These are phyloP conservation scores for Nothocercus nigrocapillus DNA, from an alignment of 2,113 vertebrate genomes.

Conservation along the genomic window DNA sequence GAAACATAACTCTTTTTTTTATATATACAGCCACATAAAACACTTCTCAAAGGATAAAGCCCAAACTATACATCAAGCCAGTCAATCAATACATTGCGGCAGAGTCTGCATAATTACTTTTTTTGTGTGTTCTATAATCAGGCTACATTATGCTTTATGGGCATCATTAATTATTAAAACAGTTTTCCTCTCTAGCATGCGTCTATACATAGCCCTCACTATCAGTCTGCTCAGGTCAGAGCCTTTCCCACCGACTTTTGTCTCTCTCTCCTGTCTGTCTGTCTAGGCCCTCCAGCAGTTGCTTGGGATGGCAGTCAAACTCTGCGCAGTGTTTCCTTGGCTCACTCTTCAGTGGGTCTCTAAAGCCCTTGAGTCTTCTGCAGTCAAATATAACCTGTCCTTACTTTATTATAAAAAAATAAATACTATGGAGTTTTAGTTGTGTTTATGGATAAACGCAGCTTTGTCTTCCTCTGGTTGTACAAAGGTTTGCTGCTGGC, in stretches of 20 bases:
- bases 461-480: constrained; percentile 20
- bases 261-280: not conserved
- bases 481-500: constrained; percentile 25
- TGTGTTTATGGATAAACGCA: constrained; percentile 12
- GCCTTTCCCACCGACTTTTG: not conserved
- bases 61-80: not conserved
- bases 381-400: constrained; percentile 27
- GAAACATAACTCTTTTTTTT: not conserved
- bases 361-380: constrained; percentile 24
- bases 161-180: constrained; percentile 61
- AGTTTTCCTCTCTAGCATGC: constrained; percentile 25
- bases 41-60: not conserved
- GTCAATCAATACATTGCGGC: constrained; percentile 4
- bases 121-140: not conserved
- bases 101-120: constrained; percentile 24
- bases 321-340: not conserved
- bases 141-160: not conserved
- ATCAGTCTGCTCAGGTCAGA: not conserved
- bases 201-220: constrained; percentile 35
- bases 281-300: not conserved
- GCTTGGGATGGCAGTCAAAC: not conserved
- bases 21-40: constrained; percentile 1
- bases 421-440: constrained; percentile 17
- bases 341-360: not conserved
- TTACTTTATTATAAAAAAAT: constrained; percentile 43